Percentiles rank a stretch among this genome's conserved stretches.
Conservation (phyloP, 2,113 vertebrate species). For the Eolophus roseicapilla region DNA sequence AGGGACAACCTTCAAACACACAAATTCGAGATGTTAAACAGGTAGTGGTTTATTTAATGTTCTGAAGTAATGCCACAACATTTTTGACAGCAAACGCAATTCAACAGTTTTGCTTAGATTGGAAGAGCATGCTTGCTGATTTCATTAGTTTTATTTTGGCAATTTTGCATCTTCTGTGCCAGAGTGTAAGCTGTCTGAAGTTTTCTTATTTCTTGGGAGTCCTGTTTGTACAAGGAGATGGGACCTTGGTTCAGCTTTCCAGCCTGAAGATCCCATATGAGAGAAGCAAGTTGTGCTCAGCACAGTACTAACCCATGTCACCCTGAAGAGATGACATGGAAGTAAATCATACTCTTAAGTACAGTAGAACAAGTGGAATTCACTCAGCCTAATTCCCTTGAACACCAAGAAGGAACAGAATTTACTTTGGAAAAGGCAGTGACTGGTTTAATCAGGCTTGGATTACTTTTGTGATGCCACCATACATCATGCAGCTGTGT, state of each 20-base stretch:
- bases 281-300: not conserved
- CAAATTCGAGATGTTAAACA: not conserved
- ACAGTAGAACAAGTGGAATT: not conserved
- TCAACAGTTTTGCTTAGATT: not conserved
- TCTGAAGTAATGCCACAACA: not conserved
- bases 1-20: not conserved
- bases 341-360: not conserved
- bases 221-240: not conserved
- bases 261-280: not conserved
- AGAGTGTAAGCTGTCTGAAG: not conserved
- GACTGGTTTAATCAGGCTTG: not conserved
- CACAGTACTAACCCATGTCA: not conserved
- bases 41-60: slow-evolving; percentile 15
- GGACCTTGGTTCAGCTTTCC: not conserved
- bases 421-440: slow-evolving; percentile 19
- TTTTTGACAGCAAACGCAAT: not conserved
- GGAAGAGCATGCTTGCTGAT: slow-evolving; percentile 3
- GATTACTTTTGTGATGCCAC: not conserved
- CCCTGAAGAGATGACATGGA: not conserved
- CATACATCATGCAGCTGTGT: not conserved
- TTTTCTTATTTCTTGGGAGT: not conserved
- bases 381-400: not conserved
- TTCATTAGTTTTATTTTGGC: not conserved
- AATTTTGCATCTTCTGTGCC: not conserved
- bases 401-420: not conserved